Evolutionary conservation across 2,113 vertebrate species (phyloP).

Genomic region (Cromileptes altivelis): DNA sequence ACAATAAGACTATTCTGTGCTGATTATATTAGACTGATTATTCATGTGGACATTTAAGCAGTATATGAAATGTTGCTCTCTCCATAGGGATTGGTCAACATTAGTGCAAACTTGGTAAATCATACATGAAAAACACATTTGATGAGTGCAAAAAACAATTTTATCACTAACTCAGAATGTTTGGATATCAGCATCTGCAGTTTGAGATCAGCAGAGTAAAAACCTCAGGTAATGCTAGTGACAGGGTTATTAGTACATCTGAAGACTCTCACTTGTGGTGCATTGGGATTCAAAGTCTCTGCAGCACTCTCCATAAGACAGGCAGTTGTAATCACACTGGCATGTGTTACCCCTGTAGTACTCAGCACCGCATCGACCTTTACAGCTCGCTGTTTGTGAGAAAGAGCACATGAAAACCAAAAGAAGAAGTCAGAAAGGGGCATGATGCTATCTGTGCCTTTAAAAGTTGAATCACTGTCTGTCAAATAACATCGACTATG

Average conservation of each 20-base stretch:
- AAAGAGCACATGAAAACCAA: not conserved
- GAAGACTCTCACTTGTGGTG: conserved; percentile 86
- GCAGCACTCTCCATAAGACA: conserved; percentile 93
- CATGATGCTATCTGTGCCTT: not conserved
- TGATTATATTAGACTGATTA: not conserved
- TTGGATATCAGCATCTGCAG: not conserved
- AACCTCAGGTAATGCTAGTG: too few relatives aligned
- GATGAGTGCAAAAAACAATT: not conserved
- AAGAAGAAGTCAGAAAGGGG: not conserved
- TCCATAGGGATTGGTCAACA: not conserved
- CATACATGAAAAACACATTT: not conserved
- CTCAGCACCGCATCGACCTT: conserved; percentile 90
- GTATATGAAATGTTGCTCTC: not conserved
- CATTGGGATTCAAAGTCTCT: conserved; percentile 90
- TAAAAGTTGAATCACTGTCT: not conserved
- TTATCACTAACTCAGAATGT: not conserved
- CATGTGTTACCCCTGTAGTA: conserved; percentile 91
- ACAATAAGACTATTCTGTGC: not conserved
- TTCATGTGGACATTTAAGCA: not conserved
- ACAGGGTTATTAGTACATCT: not conserved
- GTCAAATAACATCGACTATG: not conserved
- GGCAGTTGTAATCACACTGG: conserved; percentile 94
- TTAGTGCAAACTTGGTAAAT: not conserved
- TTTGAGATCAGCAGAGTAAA: not conserved
- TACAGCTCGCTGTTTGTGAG: conserved; percentile 86